Evolutionary conservation across 2,797 vertebrate genomes (phyloP), one percentile per base, ranked within the genome.

Genomic region (Nannoperca australis): DNA sequence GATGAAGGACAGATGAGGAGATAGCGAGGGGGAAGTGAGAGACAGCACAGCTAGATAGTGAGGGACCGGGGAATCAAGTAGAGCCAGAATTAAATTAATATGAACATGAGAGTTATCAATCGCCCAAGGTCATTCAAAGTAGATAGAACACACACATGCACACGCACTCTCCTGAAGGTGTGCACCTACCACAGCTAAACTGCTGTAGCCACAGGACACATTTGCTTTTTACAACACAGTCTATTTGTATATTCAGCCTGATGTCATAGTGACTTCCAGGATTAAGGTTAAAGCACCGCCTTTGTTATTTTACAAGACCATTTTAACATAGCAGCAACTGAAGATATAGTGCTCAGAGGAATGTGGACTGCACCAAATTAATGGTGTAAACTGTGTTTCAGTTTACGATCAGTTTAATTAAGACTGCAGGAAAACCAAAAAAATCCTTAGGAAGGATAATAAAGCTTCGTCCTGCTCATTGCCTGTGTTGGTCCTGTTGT

Each of bases 1-100:
- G 73, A 82, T 87, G 79, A 87, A 85, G 74, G 86, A 85, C 81
- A 81, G 77, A 85, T 83, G 76, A 84, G 72, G 65, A 80, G 74
- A 79, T 70, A 59, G 76, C 0, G 8, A 60, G 49, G 50, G 27
- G 63, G 49, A 62, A 64, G 67, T 1, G 22, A 73, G 71, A 72
- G 70, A 70, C 61, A 63, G 60, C 30, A 11, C 58, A 69, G 32
- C 44, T 42, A 45, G 53, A 76, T 51, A 67, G 59, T 70, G 79
- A 86, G 50, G 15, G 78, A 82, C 82, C 61, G 65, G 88, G 66
- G 66, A 86, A 78, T 86, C 40, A 78, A 84, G 55, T 50, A 27
- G 61, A 84, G 68, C 61, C 0, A 2, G 36, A 82, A 80, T 87
- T 80, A 84, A 88, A 91, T 88, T 50, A 88, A 86, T 71, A 76